A percentile compares a stretch with the other conserved stretches of the same genome.
Conservation (phyloP, 1,140 invertebrate species). For the Bombus pyrosoma region DNA sequence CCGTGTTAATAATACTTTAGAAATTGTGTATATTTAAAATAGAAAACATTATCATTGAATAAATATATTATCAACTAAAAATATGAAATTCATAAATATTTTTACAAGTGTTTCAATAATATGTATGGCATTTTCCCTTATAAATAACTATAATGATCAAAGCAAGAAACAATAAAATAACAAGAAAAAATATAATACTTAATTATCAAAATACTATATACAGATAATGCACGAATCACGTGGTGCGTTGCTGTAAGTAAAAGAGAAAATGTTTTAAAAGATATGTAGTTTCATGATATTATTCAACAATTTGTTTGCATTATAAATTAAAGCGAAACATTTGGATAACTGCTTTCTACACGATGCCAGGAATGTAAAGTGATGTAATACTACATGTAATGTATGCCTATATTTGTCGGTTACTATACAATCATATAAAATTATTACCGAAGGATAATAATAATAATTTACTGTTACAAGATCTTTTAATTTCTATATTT, state of each 20-base stretch:
- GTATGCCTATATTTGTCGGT: slow-evolving; percentile 45
- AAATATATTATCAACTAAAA: background rate
- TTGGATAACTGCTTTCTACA: slow-evolving; percentile 1
- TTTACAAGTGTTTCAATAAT: background rate
- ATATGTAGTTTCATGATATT: slow-evolving; percentile 10
- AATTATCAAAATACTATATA: background rate
- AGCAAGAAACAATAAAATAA: too few species aligned
- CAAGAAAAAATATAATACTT: background rate
- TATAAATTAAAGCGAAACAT: slow-evolving; percentile 20
- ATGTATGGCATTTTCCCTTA: background rate
- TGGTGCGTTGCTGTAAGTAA: background rate
- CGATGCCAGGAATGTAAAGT: slow-evolving; percentile 28
- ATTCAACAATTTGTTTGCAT: background rate
- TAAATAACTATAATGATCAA: background rate
- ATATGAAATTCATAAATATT: background rate
- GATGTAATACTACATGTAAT: slow-evolving; percentile 34
- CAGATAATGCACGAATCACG: background rate
- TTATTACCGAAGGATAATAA: background rate
- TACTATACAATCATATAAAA: background rate
- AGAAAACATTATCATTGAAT: background rate
- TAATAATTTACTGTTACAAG: background rate
- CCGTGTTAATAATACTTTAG: background rate
- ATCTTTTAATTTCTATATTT: background rate
- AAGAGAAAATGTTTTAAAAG: background rate
- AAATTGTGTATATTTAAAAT: background rate